Conservation (phyloP, 2,888 invertebrate genomes). For the Drosophila lutescens region DNA sequence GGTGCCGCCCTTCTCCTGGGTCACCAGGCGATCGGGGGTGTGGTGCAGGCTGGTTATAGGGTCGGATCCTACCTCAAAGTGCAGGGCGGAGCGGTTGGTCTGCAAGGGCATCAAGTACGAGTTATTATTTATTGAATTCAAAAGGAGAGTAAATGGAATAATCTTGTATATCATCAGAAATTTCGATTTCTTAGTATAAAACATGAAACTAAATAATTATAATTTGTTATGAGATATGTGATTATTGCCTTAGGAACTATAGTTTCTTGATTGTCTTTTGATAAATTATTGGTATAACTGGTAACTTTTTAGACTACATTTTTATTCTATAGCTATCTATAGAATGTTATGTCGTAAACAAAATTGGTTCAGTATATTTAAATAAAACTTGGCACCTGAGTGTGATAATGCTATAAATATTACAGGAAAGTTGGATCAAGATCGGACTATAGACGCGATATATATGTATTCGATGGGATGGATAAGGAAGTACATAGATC, state of each 20-base stretch:
- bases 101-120: conserved; percentile 74
- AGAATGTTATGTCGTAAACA: background rate
- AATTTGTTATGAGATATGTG: background rate
- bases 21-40: conserved; percentile 87
- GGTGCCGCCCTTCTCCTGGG: conserved; percentile 90
- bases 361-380: background rate
- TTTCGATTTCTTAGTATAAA: too few relatives aligned
- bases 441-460: background rate
- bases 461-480: background rate
- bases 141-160: too few relatives aligned
- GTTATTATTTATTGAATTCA: background rate
- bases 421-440: background rate
- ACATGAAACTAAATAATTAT: background rate
- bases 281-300: too few relatives aligned
- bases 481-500: background rate
- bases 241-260: too few relatives aligned
- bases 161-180: too few relatives aligned
- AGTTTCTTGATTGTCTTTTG: too few relatives aligned
- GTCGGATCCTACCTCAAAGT: conserved; percentile 88
- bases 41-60: conserved; percentile 84
- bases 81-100: conserved; percentile 89
- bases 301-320: background rate
- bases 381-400: conserved; percentile 7
- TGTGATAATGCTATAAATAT: conserved; percentile 9
- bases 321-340: background rate